Conservation (phyloP, 2,888 invertebrate species). For the Oligia fasciuncula region DNA sequence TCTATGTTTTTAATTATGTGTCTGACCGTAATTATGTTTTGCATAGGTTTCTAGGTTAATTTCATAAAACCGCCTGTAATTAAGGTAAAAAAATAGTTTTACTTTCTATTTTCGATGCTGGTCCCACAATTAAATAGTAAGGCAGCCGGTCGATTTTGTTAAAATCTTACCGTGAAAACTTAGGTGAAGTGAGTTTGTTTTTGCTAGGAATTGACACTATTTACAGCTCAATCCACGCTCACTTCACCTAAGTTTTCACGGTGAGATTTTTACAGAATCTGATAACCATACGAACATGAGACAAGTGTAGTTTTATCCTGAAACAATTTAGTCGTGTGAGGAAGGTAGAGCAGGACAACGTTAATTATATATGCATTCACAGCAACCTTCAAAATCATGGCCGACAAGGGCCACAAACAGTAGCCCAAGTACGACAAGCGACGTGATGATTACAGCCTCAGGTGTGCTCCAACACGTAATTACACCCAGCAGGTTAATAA, state of each 20-base stretch:
- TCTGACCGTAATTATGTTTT: constrained; percentile 16
- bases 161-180: too few relatives aligned
- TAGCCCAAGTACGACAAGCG: constrained; percentile 33
- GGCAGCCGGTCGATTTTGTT: too few relatives aligned
- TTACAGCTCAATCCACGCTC: too few relatives aligned
- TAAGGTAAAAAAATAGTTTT: neutral
- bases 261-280: too few relatives aligned
- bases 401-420: neutral
- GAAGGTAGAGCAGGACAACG: neutral
- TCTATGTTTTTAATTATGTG: constrained; percentile 31
- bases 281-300: neutral
- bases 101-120: neutral
- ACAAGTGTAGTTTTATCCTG: neutral
- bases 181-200: too few relatives aligned
- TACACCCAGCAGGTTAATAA: neutral
- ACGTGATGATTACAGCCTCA: constrained; percentile 25
- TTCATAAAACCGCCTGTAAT: accelerated
- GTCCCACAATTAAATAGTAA: neutral
- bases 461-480: constrained; percentile 5
- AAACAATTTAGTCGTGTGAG: neutral
- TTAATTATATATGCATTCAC: neutral
- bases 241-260: too few relatives aligned
- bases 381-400: neutral
- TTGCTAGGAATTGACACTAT: too few relatives aligned
- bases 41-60: neutral